A percentile compares a stretch with the other conserved stretches of the same genome.
Conservation (phyloP, 2,797 vertebrate genomes). For the Iguana delicatissima region DNA sequence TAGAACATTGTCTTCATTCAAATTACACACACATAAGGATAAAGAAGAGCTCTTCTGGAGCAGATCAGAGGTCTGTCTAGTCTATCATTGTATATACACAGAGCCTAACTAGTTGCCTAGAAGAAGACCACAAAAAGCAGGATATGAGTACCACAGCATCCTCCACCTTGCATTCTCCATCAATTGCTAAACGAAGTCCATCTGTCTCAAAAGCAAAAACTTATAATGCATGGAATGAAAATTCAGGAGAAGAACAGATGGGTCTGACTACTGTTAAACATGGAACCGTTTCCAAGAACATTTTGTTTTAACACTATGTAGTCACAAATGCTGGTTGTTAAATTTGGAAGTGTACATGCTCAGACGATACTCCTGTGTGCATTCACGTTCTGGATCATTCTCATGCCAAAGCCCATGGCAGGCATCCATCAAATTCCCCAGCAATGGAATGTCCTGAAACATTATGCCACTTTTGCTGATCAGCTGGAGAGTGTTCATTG, state of each 20-base stretch:
- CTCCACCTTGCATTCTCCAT: too few species aligned
- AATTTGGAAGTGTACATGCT: constrained; percentile 47
- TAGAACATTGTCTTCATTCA: constrained; percentile 44
- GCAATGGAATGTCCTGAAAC: background rate
- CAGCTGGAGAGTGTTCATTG: background rate
- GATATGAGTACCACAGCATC: too few species aligned
- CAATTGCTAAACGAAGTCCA: too few species aligned
- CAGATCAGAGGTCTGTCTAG: too few species aligned
- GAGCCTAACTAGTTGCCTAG: too few species aligned
- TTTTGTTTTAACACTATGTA: constrained; percentile 72
- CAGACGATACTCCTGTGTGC: constrained; percentile 41
- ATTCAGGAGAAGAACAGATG: constrained; percentile 74
- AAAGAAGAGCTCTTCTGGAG: background rate
- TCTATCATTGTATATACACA: too few species aligned
- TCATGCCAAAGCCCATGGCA: constrained; percentile 1
- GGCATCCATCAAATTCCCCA: background rate
- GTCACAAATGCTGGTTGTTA: constrained; percentile 56
- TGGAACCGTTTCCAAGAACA: constrained; percentile 78
- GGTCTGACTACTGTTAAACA: constrained; percentile 76
- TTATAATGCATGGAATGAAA: constrained; percentile 68
- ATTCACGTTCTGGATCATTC: constrained; percentile 35
- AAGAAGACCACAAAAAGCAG: too few species aligned
- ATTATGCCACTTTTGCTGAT: background rate
- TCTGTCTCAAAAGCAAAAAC: constrained; percentile 30
- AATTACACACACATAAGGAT: background rate